phyloP scores from a whole-genome alignment of 2,797 vertebrate species.

The Parotocinclus haroldoi region DNA sequence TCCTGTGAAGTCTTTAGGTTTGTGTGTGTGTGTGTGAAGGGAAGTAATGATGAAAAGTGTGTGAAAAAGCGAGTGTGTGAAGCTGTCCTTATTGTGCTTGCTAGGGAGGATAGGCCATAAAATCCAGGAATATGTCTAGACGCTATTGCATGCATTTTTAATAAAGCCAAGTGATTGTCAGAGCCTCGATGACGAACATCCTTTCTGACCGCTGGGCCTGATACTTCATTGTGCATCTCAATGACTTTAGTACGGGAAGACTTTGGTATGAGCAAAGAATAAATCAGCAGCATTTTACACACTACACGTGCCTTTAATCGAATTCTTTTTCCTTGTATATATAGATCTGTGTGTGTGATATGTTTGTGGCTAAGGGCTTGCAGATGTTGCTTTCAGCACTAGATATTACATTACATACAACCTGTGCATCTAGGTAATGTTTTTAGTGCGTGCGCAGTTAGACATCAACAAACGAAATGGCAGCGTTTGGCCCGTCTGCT shows the following conservation, averaged over 20 bases:
- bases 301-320: not conserved
- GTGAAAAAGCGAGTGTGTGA: not conserved
- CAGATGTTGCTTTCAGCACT: not conserved
- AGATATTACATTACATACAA: too few species aligned
- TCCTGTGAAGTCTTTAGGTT: not conserved
- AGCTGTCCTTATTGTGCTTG: not conserved
- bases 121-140: constrained; percentile 26
- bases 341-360: not conserved
- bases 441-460: too few species aligned
- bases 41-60: not conserved
- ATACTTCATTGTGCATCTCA: not conserved
- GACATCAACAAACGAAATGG: too few species aligned
- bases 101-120: constrained; percentile 15
- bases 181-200: constrained; percentile 22
- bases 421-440: too few species aligned
- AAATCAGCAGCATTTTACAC: constrained; percentile 11
- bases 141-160: constrained; percentile 14
- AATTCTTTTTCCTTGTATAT: not conserved
- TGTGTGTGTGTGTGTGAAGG: not conserved
- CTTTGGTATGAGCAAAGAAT: not conserved
- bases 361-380: not conserved
- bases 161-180: constrained; percentile 13
- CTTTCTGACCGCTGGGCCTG: not conserved
- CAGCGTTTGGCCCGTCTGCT: too few species aligned
- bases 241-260: not conserved